These are phyloP conservation scores for Parasteatoda lunata DNA, from an alignment of 2,888 invertebrate species.

Conservation along the genomic window DNA sequence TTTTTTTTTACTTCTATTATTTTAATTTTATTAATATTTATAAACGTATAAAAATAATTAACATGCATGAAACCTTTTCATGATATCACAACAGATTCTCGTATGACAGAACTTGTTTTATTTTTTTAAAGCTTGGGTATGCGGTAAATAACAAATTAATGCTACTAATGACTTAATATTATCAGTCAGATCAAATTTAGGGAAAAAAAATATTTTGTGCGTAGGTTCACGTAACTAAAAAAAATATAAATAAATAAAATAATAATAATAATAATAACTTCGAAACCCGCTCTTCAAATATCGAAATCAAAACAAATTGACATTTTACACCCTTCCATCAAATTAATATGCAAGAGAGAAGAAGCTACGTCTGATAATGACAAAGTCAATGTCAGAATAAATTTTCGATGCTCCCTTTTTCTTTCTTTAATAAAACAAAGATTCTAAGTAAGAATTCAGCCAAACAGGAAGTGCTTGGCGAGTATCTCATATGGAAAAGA, in stretches of 20 bases:
- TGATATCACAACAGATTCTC: too few species aligned
- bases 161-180: too few species aligned
- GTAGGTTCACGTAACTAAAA: constrained; percentile 18
- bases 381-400: constrained; percentile 34
- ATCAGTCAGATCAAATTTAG: not conserved
- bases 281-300: not conserved
- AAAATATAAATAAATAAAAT: too few species aligned
- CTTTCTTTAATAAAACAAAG: constrained; percentile 8
- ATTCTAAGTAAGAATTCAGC: not conserved
- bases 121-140: too few species aligned
- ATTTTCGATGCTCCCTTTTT: not conserved
- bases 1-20: too few species aligned
- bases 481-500: constrained; percentile 8
- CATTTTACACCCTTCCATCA: constrained; percentile 59
- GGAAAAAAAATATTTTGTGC: constrained; percentile 3
- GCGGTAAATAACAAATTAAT: too few species aligned
- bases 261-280: too few species aligned
- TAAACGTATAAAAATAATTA: too few species aligned
- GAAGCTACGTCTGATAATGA: constrained; percentile 29
- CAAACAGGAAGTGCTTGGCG: constrained; percentile 1
- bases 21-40: too few species aligned
- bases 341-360: constrained; percentile 50
- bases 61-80: too few species aligned
- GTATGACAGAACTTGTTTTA: too few species aligned
- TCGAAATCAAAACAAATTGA: constrained; percentile 38